phyloP scores from a whole-genome alignment of 1,140 invertebrate genomes.

The Scaptodrosophila lebanonensis region DNA sequence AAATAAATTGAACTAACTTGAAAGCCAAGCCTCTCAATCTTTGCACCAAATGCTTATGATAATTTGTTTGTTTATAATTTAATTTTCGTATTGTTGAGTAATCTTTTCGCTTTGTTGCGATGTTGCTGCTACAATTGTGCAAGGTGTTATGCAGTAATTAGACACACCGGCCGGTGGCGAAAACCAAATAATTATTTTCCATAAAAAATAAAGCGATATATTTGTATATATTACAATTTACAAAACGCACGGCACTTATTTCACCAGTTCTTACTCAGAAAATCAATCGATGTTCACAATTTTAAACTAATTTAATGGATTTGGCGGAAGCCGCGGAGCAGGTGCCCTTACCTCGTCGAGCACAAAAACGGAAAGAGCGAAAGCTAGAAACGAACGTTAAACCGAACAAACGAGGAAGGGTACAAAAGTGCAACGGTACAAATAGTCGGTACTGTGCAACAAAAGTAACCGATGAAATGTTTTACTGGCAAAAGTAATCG shows the following conservation, averaged over 20 bases:
- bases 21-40: background rate
- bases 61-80: no score
- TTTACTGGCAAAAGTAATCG: no score
- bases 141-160: slow-evolving; percentile 31
- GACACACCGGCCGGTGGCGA: slow-evolving; percentile 31
- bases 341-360: slow-evolving; percentile 70
- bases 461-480: slow-evolving; percentile 1
- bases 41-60: no score
- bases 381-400: slow-evolving; percentile 8
- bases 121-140: no score
- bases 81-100: no score
- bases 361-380: slow-evolving; percentile 66
- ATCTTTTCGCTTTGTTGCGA: no score
- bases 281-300: slow-evolving; percentile 52
- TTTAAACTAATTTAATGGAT: slow-evolving; percentile 29
- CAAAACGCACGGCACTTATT: slow-evolving; percentile 1
- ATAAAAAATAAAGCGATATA: background rate
- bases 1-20: slow-evolving; percentile 1
- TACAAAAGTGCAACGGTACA: slow-evolving; percentile 42
- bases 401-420: slow-evolving; percentile 16
- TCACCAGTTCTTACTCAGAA: slow-evolving; percentile 15
- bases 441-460: no score
- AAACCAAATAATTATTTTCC: no score
- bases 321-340: slow-evolving; percentile 17
- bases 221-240: background rate